Evolutionary conservation across 2,888 invertebrate species (phyloP).

Genomic region (Morpho deidamia): DNA sequence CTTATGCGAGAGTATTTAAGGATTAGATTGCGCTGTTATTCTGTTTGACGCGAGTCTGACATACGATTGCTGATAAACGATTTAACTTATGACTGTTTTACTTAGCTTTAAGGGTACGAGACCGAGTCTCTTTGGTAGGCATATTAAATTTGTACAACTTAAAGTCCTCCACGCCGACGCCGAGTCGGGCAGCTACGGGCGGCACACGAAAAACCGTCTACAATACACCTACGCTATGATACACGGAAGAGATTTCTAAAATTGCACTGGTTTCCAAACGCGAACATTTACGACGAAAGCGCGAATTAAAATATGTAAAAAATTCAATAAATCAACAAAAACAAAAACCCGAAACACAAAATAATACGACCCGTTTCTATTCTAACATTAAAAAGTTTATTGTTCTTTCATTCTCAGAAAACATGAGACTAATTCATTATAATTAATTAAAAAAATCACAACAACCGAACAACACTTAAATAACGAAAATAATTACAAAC

Average conservation of each 20-base stretch:
- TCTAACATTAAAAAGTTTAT: conserved; percentile 75
- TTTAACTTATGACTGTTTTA: conserved; percentile 72
- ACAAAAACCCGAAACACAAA: conserved; percentile 71
- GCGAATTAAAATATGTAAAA: conserved; percentile 70
- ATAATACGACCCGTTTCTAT: conserved; percentile 78
- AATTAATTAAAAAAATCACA: conserved; percentile 73
- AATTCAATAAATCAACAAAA: conserved; percentile 66
- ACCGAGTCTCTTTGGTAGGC: conserved; percentile 80
- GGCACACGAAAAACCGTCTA: conserved; percentile 65
- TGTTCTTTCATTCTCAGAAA: conserved; percentile 63
- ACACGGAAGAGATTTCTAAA: conserved; percentile 78
- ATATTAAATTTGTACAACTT: conserved; percentile 78
- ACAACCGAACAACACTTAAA: conserved; percentile 79
- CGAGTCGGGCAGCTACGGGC: conserved; percentile 47
- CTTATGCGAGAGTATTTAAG: conserved; percentile 76
- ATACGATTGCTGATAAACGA: conserved; percentile 58
- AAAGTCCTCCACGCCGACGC: conserved; percentile 63
- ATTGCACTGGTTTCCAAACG: conserved; percentile 78
- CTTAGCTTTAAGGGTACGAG: conserved; percentile 78
- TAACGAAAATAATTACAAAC: conserved; percentile 76
- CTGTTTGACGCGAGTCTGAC: conserved; percentile 60
- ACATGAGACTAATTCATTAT: conserved; percentile 56
- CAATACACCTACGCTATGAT: conserved; percentile 72
- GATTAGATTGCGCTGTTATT: conserved; percentile 69
- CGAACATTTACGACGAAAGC: conserved; percentile 70